A percentile compares a stretch with the other conserved stretches of the same genome.
phyloP scores from a whole-genome alignment of 1,140 invertebrate species.

The Pseudomyrmex flavicornis region DNA sequence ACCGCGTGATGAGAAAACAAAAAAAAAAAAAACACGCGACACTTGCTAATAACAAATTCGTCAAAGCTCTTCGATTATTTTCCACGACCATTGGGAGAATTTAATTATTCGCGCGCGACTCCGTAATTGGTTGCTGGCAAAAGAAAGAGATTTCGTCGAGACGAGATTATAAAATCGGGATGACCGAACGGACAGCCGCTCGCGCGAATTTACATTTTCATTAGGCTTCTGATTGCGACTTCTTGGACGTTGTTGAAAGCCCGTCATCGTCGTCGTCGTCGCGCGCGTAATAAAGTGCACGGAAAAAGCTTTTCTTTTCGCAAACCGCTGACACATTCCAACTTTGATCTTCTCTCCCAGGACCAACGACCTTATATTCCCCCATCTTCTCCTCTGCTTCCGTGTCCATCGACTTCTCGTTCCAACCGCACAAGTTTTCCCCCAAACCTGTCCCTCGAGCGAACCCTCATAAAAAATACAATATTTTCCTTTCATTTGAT shows the following conservation, averaged over 20 bases:
- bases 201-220: constrained; percentile 66
- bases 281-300: constrained; percentile 64
- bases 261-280: neutral
- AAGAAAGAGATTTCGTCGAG: constrained; percentile 19
- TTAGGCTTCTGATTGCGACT: constrained; percentile 62
- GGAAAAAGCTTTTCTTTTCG: constrained; percentile 54
- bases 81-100: neutral
- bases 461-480: constrained; percentile 74
- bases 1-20: too few species aligned
- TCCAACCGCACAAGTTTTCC: constrained; percentile 7
- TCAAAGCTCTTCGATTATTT: constrained; percentile 18
- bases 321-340: constrained; percentile 52
- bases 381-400: neutral
- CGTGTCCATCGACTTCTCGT: neutral
- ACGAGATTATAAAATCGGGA: constrained; percentile 35
- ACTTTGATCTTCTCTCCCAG: constrained; percentile 67
- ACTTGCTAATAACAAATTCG: constrained; percentile 12
- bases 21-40: neutral
- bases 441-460: constrained; percentile 26
- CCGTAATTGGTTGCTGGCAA: neutral
- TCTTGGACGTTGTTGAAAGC: constrained; percentile 43
- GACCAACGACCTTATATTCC: constrained; percentile 5
- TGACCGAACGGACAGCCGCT: constrained; percentile 16
- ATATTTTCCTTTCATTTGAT: constrained; percentile 74
- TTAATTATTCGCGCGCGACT: constrained; percentile 21